Evolutionary conservation across 2,797 vertebrate genomes (phyloP).

Genomic region (Enteromius trimaculatus): DNA sequence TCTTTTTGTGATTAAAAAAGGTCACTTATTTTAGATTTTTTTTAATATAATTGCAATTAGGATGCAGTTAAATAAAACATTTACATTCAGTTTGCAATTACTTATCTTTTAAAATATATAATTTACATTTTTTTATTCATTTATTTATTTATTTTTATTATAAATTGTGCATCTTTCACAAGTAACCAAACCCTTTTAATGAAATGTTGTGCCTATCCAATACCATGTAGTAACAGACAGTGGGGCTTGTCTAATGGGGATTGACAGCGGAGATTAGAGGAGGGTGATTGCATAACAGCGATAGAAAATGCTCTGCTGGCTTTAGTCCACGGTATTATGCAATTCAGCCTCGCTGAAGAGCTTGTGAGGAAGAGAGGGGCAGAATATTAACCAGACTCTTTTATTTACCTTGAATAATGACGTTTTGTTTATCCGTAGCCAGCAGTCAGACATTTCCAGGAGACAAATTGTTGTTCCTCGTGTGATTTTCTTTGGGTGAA

Average conservation of each 20-base stretch:
- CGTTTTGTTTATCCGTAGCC: constrained; percentile 1
- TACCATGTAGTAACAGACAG: constrained; percentile 12
- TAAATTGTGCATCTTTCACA: neutral
- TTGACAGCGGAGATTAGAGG: constrained; percentile 62
- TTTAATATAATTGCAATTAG: neutral
- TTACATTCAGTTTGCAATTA: neutral
- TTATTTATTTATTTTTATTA: neutral
- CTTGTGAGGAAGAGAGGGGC: neutral
- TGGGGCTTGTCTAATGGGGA: constrained; percentile 56
- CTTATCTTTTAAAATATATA: neutral
- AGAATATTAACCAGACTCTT: constrained; percentile 40
- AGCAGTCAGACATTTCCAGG: neutral
- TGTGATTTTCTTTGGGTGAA: neutral
- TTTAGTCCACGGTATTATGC: constrained; percentile 44
- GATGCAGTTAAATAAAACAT: neutral
- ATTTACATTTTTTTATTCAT: neutral
- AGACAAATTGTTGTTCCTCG: neutral
- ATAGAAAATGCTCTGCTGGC: constrained; percentile 40
- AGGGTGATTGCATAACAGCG: constrained; percentile 65
- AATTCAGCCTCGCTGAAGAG: constrained; percentile 38
- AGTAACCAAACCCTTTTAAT: neutral
- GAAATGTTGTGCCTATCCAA: neutral
- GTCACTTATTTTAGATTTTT: neutral
- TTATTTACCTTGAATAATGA: neutral
- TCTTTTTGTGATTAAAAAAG: neutral